Conservation (phyloP, 2,797 vertebrate species). For the Lerista edwardsae region DNA sequence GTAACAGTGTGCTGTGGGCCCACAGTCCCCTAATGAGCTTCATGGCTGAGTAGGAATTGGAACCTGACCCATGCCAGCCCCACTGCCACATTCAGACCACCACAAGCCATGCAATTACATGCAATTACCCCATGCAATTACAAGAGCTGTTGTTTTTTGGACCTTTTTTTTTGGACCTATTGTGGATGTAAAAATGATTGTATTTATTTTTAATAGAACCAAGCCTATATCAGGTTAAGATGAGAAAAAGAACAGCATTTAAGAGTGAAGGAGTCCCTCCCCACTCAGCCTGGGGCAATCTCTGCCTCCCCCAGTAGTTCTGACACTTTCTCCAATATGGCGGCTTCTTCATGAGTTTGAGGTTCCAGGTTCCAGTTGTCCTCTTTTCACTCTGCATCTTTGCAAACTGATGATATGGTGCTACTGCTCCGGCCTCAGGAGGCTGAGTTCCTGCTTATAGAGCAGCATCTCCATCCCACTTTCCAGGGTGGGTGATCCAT, state of each 20-base stretch:
- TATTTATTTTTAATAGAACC: neutral
- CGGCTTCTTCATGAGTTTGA: no score
- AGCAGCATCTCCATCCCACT: neutral
- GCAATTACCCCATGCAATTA: neutral
- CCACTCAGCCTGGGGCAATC: neutral
- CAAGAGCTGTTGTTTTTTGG: neutral
- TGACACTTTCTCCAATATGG: neutral
- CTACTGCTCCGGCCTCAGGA: neutral
- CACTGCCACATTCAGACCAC: no score
- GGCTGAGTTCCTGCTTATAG: neutral
- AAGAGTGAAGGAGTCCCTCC: neutral
- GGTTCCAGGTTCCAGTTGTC: neutral
- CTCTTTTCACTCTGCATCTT: neutral
- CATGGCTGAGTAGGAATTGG: no score
- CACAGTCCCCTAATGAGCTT: neutral
- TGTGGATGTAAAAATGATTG: no score
- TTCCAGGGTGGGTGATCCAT: neutral
- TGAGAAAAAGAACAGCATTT: neutral
- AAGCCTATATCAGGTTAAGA: neutral
- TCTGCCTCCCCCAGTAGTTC: neutral
- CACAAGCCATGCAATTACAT: no score
- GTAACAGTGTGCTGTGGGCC: neutral
- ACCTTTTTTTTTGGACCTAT: no score
- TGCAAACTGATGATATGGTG: neutral
- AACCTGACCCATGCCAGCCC: neutral